A percentile compares a stretch with the other conserved stretches of the same genome.
These are phyloP conservation scores for Paramormyrops kingsleyae DNA, from an alignment of 2,113 vertebrate genomes.

Conservation along the genomic window DNA sequence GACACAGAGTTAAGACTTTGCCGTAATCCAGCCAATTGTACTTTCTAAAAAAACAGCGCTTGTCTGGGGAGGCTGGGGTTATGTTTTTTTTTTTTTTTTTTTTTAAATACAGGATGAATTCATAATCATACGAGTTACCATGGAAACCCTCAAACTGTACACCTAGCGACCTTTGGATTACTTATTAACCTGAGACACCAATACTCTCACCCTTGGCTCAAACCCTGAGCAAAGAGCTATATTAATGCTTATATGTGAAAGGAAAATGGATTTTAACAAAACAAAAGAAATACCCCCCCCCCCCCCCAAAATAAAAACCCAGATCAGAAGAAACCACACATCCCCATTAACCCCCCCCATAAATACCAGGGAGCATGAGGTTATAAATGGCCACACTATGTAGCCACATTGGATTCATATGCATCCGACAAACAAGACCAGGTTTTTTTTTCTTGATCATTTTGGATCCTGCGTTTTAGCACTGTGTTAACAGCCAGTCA, in stretches of 20 bases:
- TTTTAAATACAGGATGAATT: not conserved
- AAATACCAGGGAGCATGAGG: not conserved
- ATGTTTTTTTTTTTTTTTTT: not conserved
- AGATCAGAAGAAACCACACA: not conserved
- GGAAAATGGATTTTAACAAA: not conserved
- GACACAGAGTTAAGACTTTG: not conserved
- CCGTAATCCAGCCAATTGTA: conserved; percentile 7
- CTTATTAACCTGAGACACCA: not conserved
- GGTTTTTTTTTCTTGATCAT: conserved; percentile 20
- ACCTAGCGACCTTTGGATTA: not conserved
- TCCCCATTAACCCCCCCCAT: not conserved
- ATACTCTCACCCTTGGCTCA: not conserved
- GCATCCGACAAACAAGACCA: not conserved
- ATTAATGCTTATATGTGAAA: not conserved
- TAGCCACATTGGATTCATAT: not conserved
- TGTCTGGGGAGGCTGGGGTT: not conserved
- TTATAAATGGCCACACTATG: not conserved
- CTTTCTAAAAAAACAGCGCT: not conserved
- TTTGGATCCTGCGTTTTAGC: conserved; percentile 49
- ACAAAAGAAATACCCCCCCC: not conserved
- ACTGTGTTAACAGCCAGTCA: conserved; percentile 50
- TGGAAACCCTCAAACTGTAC: not conserved
- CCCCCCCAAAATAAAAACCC: not conserved
- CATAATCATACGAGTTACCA: not conserved
- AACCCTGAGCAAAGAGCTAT: not conserved